phyloP scores from a whole-genome alignment of 2,113 vertebrate genomes.

The Rousettus leschenaultii region DNA sequence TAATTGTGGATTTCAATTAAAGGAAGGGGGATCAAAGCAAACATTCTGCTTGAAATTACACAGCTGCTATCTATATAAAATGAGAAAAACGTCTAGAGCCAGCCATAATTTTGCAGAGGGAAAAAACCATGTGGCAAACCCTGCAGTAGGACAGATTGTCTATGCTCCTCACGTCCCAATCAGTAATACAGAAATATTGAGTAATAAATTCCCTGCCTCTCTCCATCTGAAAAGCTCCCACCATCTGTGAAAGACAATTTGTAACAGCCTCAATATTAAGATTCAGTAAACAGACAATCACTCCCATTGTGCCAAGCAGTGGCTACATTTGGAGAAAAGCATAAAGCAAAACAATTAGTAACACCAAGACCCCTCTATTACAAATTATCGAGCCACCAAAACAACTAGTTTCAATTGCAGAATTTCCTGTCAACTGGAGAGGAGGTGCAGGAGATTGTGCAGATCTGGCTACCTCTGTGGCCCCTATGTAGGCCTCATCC shows the following conservation, averaged over 20 bases:
- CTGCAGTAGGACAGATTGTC: slow-evolving; percentile 82
- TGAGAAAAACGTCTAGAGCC: slow-evolving; percentile 78
- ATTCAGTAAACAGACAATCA: slow-evolving; percentile 87
- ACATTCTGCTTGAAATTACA: slow-evolving; percentile 87
- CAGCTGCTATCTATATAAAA: slow-evolving; percentile 87
- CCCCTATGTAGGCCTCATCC: slow-evolving; percentile 76
- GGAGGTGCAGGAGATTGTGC: slow-evolving; percentile 57
- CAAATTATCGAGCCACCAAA: slow-evolving; percentile 79
- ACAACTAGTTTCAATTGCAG: slow-evolving; percentile 74
- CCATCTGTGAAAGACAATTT: slow-evolving; percentile 90
- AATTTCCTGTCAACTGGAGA: slow-evolving; percentile 51
- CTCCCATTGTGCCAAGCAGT: slow-evolving; percentile 80
- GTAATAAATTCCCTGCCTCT: slow-evolving; percentile 87
- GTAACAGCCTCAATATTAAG: slow-evolving; percentile 87
- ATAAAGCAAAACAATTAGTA: slow-evolving; percentile 80
- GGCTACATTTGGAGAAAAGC: slow-evolving; percentile 76
- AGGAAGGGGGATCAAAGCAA: slow-evolving; percentile 87
- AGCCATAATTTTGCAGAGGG: slow-evolving; percentile 81
- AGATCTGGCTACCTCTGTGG: slow-evolving; percentile 75
- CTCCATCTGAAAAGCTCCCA: slow-evolving; percentile 84
- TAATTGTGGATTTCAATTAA: slow-evolving; percentile 90
- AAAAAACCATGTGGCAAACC: slow-evolving; percentile 72
- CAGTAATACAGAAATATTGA: slow-evolving; percentile 89
- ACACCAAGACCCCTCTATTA: slow-evolving; percentile 73
- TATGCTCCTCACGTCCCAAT: slow-evolving; percentile 85